Base-by-base conservation (phyloP, 2,888 invertebrate species). In the Drepana falcataria region DNA sequence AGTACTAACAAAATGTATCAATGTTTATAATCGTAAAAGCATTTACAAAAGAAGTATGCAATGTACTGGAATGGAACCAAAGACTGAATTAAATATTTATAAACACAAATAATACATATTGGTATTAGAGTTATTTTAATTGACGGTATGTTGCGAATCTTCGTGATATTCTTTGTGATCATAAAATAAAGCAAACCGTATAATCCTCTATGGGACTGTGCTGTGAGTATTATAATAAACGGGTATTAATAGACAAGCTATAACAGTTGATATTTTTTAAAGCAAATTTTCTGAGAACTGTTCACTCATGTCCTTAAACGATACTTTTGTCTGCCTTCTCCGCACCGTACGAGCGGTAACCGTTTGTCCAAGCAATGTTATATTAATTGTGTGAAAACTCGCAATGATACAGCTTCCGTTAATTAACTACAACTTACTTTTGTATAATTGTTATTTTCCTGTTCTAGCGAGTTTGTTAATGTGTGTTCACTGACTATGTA, bases 51-150 rank as follows among this genome's bases (percentile, higher is more conserved):
- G 55, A 69, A 60, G 65, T 66, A 76, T 75, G 79, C 81, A 79
- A 79, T 74, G 81, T 77, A 85, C 82, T 85, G 81, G 81, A 81
- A 79, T 76, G 79, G 76, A 85, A 85, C 85, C 87, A 87, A 88
- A 87, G 87, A 87, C 87, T 87, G 87, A 85, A 78, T 68, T 71
- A 75, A 82, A 81, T 84, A 85, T 68, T 70, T 83, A 84, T 83
- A 81, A 81, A 79, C 77, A 77, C 73, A 80, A 79, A 79, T 79
- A 71, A 78, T 83, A 21, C 21, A 21, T 21, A 81, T 80, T 83
- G 84, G 81, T 80, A 75, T 83, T 82, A 83, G 79, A 81, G 21
- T 81, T 84, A 83, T 77, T 74, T 73, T 74, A 65, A 65, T 68
- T 61, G 64, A 65, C 69, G 69, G 64, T 67, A 65, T 66, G 69